phyloP scores from a whole-genome alignment of 2,113 vertebrate species.

The Zingel zingel region DNA sequence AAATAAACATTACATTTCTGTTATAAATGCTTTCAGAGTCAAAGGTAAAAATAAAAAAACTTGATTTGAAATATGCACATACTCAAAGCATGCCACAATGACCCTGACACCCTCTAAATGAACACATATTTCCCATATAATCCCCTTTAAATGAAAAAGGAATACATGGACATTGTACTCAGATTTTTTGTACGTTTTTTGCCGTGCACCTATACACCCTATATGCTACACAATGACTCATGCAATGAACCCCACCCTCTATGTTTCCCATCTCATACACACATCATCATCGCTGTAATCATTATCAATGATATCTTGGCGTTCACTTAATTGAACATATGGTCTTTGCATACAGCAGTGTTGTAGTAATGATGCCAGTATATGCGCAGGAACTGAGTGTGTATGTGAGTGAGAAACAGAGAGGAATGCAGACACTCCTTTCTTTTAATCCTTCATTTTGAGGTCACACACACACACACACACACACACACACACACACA shows the following conservation, averaged over 20 bases:
- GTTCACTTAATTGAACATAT: conserved; percentile 50
- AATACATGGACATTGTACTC: conserved; percentile 53
- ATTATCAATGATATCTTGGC: conserved; percentile 69
- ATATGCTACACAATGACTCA: conserved; percentile 38
- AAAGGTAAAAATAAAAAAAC: not conserved
- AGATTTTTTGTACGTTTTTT: not conserved
- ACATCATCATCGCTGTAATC: conserved; percentile 67
- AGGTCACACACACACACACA: conserved; percentile 53
- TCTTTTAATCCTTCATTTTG: conserved; percentile 58
- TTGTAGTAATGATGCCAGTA: conserved; percentile 43
- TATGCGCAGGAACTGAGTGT: conserved; percentile 32
- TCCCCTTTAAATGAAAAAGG: conserved; percentile 55
- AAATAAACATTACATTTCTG: conserved; percentile 11
- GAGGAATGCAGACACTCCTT: conserved; percentile 61
- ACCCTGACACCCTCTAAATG: conserved; percentile 41
- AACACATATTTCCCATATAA: conserved; percentile 41
- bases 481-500: conserved; percentile 24
- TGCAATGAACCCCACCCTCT: conserved; percentile 34
- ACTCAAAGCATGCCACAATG: conserved; percentile 21
- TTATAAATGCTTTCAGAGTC: not conserved
- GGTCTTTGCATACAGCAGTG: conserved; percentile 56
- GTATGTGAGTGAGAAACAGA: conserved; percentile 50
- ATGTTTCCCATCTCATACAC: conserved; percentile 45
- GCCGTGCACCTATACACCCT: conserved; percentile 21
- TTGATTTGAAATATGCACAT: not conserved